A percentile compares a stretch with the other conserved stretches of the same genome.
Conservation (phyloP, 1,140 invertebrate species). For the Ostrea denselamellosa region DNA sequence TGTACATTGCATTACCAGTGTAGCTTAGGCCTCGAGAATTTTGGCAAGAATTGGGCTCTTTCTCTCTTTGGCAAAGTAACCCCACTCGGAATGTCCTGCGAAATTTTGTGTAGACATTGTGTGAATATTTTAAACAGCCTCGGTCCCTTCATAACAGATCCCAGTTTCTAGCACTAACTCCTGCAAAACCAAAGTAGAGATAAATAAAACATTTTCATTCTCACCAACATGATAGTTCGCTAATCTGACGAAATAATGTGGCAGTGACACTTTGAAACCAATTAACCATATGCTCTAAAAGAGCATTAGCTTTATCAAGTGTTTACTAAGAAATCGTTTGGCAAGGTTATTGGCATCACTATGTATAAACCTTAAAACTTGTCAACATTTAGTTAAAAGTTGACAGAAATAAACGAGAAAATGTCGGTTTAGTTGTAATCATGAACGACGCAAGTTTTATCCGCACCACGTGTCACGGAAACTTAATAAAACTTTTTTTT, state of each 20-base stretch:
- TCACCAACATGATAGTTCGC: background rate
- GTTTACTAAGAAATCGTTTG: background rate
- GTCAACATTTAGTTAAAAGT: conserved; percentile 5
- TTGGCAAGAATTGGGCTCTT: conserved; percentile 15
- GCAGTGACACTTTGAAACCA: background rate
- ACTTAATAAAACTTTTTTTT: background rate
- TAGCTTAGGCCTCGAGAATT: background rate
- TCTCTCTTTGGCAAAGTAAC: conserved; percentile 3
- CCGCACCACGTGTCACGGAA: background rate
- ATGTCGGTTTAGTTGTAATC: background rate
- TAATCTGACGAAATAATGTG: background rate
- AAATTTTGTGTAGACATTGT: background rate
- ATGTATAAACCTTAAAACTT: background rate
- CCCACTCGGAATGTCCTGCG: background rate
- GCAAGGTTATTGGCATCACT: conserved; percentile 20
- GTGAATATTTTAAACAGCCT: too few species aligned
- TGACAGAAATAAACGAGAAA: conserved; percentile 19
- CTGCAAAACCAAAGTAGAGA: background rate
- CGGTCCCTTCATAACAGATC: background rate
- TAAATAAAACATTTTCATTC: background rate
- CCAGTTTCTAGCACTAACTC: conserved; percentile 24
- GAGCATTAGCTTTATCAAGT: conserved; percentile 2
- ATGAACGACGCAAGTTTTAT: background rate
- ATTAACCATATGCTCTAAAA: background rate
- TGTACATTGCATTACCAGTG: background rate